Base-by-base conservation (phyloP, 2,888 invertebrate genomes). In the Stenurella melanura region DNA sequence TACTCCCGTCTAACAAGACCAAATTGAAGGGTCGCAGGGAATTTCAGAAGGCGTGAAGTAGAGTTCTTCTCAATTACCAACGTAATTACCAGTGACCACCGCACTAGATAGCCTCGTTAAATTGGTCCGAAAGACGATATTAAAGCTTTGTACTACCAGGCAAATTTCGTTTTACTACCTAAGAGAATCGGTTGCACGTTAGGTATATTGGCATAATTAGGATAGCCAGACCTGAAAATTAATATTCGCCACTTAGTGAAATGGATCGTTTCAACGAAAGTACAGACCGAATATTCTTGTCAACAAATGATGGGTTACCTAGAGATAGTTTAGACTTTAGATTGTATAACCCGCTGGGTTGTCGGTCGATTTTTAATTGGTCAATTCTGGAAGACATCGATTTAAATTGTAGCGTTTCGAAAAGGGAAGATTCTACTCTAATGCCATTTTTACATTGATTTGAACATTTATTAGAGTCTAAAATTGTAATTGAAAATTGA, bases 21-120 rank as follows among this genome's bases (percentile, higher is more conserved):
- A 38, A 11, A 64, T n/a, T 18, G 3, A 38, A 64, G 64, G 64
- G 64, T 64, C 18, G 19, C 17, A 17, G 58, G 60, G 34, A 38
- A 60, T 60, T 70, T 42, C 38, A 38, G 21, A 70, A 38, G 60
- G 70, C 30, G 57, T 57, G 66, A 34, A 57, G 42, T 21, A 18
- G 18, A 63, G 26, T 63, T 63, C 50, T 61, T 72, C 72, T 58
- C 72, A 72, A 72, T 72, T 72, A 72, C 50, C 26, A 18, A 17
- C 30, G 42, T 72, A 72, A 78, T 75, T 78, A 73, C 73, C 73
- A 70, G 70, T 75, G 70, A 61, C 75, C 75, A 73, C 75, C 75
- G 73, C 66, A 69, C 58, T 70, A 70, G 75, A 78, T 63, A 72
- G 73, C 71, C 70, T 73, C 70, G 74, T 77, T 79, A 77, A 77